These are phyloP conservation scores for Trichosurus vulpecula DNA, from an alignment of 2,797 vertebrate genomes.

Conservation along the genomic window DNA sequence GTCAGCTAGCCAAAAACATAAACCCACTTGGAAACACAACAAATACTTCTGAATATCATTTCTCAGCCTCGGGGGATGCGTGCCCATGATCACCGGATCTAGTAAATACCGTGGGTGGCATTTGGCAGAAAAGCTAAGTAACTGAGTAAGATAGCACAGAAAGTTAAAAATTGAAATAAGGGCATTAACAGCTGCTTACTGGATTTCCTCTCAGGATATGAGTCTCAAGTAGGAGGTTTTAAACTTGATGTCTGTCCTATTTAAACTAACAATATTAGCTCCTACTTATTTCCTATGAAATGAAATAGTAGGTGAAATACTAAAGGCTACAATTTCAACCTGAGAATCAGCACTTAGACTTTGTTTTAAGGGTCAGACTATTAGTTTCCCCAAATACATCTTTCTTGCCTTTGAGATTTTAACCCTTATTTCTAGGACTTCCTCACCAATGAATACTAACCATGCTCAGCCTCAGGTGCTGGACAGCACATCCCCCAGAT, in stretches of 20 bases:
- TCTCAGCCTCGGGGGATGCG: background rate
- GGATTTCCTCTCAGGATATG: constrained; percentile 38
- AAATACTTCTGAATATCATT: constrained; percentile 46
- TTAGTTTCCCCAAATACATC: background rate
- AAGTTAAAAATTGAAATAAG: constrained; percentile 50
- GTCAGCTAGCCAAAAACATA: constrained; percentile 49
- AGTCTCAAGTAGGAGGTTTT: constrained; percentile 45
- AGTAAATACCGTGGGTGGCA: constrained; percentile 43
- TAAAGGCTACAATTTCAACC: constrained; percentile 26
- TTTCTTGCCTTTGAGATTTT: background rate
- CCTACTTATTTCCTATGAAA: background rate
- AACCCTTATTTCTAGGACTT: background rate
- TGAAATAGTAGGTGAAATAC: background rate
- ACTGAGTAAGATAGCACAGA: constrained; percentile 35
- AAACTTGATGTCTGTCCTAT: constrained; percentile 35
- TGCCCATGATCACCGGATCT: background rate
- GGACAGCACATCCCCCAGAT: background rate
- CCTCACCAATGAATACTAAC: background rate
- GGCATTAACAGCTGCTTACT: constrained; percentile 23
- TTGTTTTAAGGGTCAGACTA: background rate
- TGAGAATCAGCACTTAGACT: background rate
- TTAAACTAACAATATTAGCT: constrained; percentile 27
- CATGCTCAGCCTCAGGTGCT: background rate
- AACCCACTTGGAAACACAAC: constrained; percentile 50
- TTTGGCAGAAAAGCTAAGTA: constrained; percentile 37